Percentiles rank a stretch among this genome's conserved stretches.
Conservation (phyloP, 2,113 vertebrate species). For the Clarias macrocephalus region DNA sequence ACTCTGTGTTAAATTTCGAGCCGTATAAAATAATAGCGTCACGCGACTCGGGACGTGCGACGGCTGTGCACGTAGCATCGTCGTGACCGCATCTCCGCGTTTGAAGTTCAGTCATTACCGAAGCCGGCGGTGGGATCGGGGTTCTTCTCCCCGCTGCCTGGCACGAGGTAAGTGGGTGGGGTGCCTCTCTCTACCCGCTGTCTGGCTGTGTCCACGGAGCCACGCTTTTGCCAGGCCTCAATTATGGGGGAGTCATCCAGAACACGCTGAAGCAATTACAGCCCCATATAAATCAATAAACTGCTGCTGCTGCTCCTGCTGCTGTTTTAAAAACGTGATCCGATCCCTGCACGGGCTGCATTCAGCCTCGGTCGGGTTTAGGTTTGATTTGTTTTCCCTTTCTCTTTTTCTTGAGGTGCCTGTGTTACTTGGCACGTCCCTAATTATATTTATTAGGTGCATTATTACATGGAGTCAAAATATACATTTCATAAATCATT, state of each 20-base stretch:
- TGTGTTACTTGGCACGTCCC: conserved; percentile 9
- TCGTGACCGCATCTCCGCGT: neutral
- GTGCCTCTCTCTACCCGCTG: conserved; percentile 63
- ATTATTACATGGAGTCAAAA: conserved; percentile 12
- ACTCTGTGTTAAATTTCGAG: neutral
- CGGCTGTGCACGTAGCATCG: neutral
- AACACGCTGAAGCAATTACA: conserved; percentile 79
- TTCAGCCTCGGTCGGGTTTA: conserved; percentile 60
- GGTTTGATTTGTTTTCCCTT: conserved; percentile 56
- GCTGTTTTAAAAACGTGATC: conserved; percentile 69
- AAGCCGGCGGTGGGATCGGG: conserved; percentile 46
- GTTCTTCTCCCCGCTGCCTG: conserved; percentile 49
- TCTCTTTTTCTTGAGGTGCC: conserved; percentile 29
- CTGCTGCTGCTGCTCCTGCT: conserved; percentile 55
- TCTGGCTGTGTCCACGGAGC: conserved; percentile 69
- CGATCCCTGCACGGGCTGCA: conserved; percentile 65
- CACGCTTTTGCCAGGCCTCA: conserved; percentile 69
- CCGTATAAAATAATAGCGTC: neutral
- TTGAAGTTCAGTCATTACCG: conserved; percentile 15
- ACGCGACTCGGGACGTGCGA: neutral
- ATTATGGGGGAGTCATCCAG: conserved; percentile 73
- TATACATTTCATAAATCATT: conserved; percentile 22
- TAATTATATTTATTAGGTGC: conserved; percentile 34
- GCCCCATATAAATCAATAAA: conserved; percentile 75
- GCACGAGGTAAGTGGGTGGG: conserved; percentile 58